These are phyloP conservation scores for Torymus auratus DNA, from an alignment of 2,888 invertebrate genomes.

Conservation along the genomic window DNA sequence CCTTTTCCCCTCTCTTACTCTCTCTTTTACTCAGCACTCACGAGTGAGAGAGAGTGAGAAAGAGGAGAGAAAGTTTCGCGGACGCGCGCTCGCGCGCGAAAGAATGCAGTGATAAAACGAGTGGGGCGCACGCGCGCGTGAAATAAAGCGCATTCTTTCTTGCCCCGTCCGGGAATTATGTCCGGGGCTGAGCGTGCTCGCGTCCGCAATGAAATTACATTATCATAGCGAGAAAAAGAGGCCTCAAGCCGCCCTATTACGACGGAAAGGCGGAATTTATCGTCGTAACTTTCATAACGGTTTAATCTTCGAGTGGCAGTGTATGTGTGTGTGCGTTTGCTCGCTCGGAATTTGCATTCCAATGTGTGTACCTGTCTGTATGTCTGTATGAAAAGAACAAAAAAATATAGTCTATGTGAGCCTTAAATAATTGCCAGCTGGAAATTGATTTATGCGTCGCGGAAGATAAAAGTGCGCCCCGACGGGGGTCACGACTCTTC, in stretches of 20 bases:
- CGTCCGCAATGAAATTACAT: conserved; percentile 46
- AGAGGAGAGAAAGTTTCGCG: conserved; percentile 10
- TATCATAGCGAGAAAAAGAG: conserved; percentile 39
- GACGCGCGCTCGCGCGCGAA: conserved; percentile 3
- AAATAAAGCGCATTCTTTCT: conserved; percentile 51
- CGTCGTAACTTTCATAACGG: background rate
- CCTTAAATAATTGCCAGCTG: background rate
- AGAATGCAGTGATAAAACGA: conserved; percentile 34
- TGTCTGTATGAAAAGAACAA: too few species aligned
- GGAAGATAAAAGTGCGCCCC: too few species aligned
- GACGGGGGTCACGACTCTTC: too few species aligned
- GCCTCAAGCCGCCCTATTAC: conserved; percentile 9
- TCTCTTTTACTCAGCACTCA: background rate
- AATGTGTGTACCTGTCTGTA: too few species aligned
- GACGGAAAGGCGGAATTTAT: conserved; percentile 26
- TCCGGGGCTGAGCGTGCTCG: background rate
- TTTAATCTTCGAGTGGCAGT: conserved; percentile 11
- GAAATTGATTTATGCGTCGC: too few species aligned
- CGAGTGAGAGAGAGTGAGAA: background rate
- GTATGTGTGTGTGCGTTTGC: background rate
- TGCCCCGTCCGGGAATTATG: conserved; percentile 17
- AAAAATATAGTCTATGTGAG: background rate
- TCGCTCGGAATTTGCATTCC: conserved; percentile 7
- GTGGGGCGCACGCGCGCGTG: conserved; percentile 5
- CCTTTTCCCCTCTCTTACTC: background rate